Base-by-base conservation (phyloP, 2,888 invertebrate genomes). In the Tolmerus cingulatus region DNA sequence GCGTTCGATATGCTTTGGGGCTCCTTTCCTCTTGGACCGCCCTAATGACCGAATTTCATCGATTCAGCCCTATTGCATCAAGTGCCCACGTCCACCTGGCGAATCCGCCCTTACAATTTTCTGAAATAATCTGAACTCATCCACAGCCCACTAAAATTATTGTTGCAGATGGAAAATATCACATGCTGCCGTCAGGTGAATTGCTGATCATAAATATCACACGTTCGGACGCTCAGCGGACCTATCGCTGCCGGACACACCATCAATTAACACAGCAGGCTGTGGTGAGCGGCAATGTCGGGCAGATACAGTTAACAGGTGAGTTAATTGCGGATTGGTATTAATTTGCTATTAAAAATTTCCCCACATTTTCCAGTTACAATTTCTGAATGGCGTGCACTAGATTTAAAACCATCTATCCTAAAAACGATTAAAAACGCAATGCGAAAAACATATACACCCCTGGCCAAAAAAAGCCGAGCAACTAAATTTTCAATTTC, bases 191-290 rank as follows among this genome's bases (percentile, higher is more conserved):
- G 51, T 93, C 93, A 78, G 95, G 95, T 12, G 94, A 95, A 90
- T 91, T 95, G 87, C 93, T 95, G 91, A 93, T 95, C 88, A 93
- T 94, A 89, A 94, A 94, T 90, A 94, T 95, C 89, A 93, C 94
- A 88, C 93, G 93, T 89, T 91, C 91, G 88, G 95, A 95, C 92
- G 93, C 94, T 23, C 93, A 93, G 89, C 93, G 93, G 90, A 93
- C 93, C 89, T 95, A 94, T 91, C 93, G 94, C 66, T 95, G 95
- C 91, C 93, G 94, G 88, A 94, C 95, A 74, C 93, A 94, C 91
- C 95, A 95, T 91, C 93, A 94, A 89, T 91, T 95, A 89, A 95
- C 95, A 16, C 94, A 94, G 89, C 94, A 94, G 89, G 94, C 94
- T 46, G 93, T 94, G 88, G 93, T 94, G 89, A 95, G 95, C 91